Percentiles rank a stretch among this genome's conserved stretches.
Conservation (phyloP, 2,797 vertebrate genomes). For the Cuculus canorus region DNA sequence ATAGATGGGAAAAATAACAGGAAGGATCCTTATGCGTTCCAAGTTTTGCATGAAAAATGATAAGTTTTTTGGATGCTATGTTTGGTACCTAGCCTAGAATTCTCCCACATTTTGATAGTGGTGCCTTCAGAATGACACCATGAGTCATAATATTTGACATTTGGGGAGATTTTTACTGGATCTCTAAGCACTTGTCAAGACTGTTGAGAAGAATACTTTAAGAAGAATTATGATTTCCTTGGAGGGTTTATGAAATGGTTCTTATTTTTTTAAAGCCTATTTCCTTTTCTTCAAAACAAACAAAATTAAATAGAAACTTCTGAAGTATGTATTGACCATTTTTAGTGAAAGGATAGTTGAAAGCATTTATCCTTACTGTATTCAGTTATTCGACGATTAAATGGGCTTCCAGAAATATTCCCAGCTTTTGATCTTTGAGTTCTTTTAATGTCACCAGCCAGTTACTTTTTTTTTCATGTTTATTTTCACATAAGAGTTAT, state of each 20-base stretch:
- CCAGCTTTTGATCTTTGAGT: conserved; percentile 1
- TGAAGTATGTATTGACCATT: background rate
- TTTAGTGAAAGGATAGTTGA: background rate
- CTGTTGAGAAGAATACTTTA: conserved; percentile 41
- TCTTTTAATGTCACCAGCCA: background rate
- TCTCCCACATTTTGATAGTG: conserved; percentile 59
- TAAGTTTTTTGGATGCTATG: conserved; percentile 44
- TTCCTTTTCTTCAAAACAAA: conserved; percentile 46
- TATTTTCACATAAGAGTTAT: background rate
- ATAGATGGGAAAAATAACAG: conserved; percentile 62
- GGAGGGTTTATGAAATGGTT: conserved; percentile 35
- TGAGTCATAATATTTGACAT: conserved; percentile 72
- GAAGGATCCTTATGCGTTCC: conserved; percentile 43
- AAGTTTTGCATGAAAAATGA: conserved; percentile 53
- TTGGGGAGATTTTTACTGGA: conserved; percentile 57
- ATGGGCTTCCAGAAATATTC: conserved; percentile 15
- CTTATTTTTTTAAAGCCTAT: background rate
- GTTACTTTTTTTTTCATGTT: background rate
- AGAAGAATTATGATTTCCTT: conserved; percentile 61
- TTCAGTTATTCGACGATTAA: background rate
- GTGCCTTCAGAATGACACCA: conserved; percentile 50
- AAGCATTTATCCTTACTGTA: background rate
- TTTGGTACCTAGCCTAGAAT: conserved; percentile 68
- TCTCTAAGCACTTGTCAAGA: conserved; percentile 57
- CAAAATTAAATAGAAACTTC: background rate